Percentiles rank a stretch among this genome's conserved stretches.
Evolutionary conservation across 2,888 invertebrate species (phyloP).

Genomic region (Syritta pipiens): DNA sequence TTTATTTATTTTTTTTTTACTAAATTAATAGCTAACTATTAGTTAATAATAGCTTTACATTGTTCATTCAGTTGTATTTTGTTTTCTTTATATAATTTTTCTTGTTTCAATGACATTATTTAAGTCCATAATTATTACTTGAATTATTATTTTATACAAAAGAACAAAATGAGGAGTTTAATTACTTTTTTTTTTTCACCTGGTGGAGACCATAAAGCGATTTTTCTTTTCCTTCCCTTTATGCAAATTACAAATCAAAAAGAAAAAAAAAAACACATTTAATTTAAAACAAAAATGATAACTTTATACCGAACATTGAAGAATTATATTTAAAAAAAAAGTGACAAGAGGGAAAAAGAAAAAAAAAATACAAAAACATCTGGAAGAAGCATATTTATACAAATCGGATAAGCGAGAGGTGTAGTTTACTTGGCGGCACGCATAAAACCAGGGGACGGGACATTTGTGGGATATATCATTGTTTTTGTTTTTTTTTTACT

Average conservation of each 20-base stretch:
- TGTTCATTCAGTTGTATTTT: conserved; percentile 27
- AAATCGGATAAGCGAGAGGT: conserved; percentile 2
- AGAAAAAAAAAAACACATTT: no score
- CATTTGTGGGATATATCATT: neutral
- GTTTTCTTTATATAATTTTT: conserved; percentile 38
- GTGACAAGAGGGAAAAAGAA: neutral
- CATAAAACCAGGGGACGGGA: conserved; percentile 31
- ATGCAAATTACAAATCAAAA: conserved; percentile 22
- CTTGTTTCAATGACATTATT: conserved; percentile 21
- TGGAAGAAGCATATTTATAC: conserved; percentile 18
- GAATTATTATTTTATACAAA: conserved; percentile 44
- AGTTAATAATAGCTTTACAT: conserved; percentile 45
- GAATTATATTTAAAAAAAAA: neutral
- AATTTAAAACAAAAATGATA: conserved; percentile 17
- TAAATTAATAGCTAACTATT: conserved; percentile 56
- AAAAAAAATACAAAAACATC: neutral
- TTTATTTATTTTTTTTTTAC: conserved; percentile 39
- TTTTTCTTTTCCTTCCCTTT: no score
- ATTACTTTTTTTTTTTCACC: conserved; percentile 44
- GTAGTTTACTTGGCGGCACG: neutral
- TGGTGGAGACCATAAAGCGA: conserved; percentile 28
- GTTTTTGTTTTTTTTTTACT: conserved; percentile 11
- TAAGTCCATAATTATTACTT: conserved; percentile 20
- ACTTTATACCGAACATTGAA: conserved; percentile 1
- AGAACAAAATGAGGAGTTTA: no score